phyloP scores from a whole-genome alignment of 1,140 invertebrate genomes.

The Pentalonia nigronervosa region DNA sequence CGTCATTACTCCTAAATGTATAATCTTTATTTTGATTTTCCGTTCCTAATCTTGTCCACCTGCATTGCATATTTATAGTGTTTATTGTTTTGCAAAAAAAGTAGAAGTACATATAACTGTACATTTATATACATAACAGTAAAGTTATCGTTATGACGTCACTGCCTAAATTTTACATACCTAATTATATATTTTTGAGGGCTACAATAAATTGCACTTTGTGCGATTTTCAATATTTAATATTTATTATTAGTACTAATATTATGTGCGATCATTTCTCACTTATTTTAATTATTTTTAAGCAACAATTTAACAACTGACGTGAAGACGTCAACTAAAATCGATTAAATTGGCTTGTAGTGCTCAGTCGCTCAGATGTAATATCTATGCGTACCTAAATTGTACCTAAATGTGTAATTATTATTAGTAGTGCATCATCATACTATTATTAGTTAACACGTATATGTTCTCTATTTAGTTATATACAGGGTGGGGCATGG shows the following conservation, averaged over 20 bases:
- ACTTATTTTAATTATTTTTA: background rate
- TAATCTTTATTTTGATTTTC: background rate
- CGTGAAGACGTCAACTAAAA: background rate
- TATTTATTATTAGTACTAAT: no score
- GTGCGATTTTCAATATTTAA: background rate
- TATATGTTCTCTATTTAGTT: background rate
- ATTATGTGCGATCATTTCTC: background rate
- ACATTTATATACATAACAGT: no score
- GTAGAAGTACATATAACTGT: no score
- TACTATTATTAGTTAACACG: background rate
- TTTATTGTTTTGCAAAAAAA: no score
- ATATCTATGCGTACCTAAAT: background rate
- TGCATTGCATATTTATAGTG: no score
- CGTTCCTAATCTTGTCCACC: no score
- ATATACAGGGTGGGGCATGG: no score
- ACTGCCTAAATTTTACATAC: no score
- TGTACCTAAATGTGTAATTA: background rate
- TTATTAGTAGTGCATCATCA: background rate
- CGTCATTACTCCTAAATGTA: background rate
- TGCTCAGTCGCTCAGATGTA: background rate
- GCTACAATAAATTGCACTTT: background rate
- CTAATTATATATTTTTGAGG: background rate
- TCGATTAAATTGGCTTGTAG: background rate
- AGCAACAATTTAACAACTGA: background rate
- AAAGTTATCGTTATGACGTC: no score